A percentile compares a stretch with the other conserved stretches of the same genome.
Conservation (phyloP, 2,888 invertebrate species). For the Vesta saturnalis region DNA sequence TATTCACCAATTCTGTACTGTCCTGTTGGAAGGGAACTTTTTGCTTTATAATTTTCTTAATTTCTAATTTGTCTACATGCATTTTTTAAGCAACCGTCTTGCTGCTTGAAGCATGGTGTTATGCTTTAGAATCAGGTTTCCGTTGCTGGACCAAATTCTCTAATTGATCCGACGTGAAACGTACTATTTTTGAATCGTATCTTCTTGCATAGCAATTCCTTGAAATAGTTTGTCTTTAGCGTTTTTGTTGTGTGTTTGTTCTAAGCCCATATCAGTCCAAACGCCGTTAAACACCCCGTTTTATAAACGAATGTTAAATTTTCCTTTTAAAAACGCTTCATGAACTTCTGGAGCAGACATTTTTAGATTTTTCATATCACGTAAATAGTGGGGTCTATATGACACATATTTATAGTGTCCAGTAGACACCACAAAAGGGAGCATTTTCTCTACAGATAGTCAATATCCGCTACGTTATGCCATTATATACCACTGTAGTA, state of each 20-base stretch:
- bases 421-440: slow-evolving; percentile 11
- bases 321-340: neutral
- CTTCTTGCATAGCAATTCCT: slow-evolving; percentile 15
- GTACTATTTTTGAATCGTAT: slow-evolving; percentile 11
- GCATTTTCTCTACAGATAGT: slow-evolving; percentile 21
- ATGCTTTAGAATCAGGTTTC: neutral
- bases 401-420: slow-evolving; percentile 17
- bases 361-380: neutral
- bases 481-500: neutral
- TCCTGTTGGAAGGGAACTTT: neutral
- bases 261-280: slow-evolving; percentile 22
- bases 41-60: slow-evolving; percentile 1
- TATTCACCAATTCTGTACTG: neutral
- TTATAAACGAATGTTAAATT: slow-evolving; percentile 16
- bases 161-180: neutral
- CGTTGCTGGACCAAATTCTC: neutral
- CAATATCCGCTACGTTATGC: neutral
- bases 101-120: neutral
- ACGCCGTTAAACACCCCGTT: slow-evolving; percentile 18
- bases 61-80: neutral
- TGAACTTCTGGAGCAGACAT: neutral
- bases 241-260: slow-evolving; percentile 21
- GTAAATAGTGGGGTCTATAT: slow-evolving; percentile 15
- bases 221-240: slow-evolving; percentile 16
- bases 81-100: neutral